Percentiles rank a stretch among this genome's conserved stretches.
Evolutionary conservation across 2,113 vertebrate species (phyloP).

Genomic region (Otus sunia): DNA sequence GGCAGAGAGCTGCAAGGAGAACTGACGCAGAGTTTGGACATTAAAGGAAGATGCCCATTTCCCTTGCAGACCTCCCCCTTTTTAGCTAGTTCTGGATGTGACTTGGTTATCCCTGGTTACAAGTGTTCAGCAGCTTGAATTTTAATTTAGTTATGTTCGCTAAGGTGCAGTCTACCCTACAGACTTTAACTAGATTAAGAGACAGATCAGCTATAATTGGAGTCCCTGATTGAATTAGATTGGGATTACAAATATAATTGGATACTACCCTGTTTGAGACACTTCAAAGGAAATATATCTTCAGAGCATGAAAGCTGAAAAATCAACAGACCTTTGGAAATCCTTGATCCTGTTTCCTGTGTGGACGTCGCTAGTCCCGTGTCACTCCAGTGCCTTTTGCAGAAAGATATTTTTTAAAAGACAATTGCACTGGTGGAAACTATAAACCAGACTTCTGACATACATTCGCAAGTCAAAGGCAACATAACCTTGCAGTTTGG

Average conservation of each 20-base stretch:
- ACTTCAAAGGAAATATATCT: slow-evolving; percentile 54
- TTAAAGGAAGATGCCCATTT: not conserved
- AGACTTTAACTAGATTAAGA: slow-evolving; percentile 57
- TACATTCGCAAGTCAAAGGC: not conserved
- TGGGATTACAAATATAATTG: slow-evolving; percentile 63
- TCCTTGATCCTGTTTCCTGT: slow-evolving; percentile 23
- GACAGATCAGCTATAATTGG: slow-evolving; percentile 47
- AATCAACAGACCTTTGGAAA: slow-evolving; percentile 43
- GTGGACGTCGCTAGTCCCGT: not conserved
- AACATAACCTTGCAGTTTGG: not conserved
- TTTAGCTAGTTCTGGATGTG: not conserved
- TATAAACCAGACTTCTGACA: not conserved
- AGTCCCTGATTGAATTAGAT: slow-evolving; percentile 61
- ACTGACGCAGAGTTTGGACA: not conserved
- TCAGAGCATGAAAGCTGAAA: slow-evolving; percentile 38
- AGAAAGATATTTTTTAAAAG: not conserved
- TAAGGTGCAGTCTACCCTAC: not conserved
- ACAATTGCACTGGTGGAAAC: not conserved
- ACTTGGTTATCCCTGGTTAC: slow-evolving; percentile 19
- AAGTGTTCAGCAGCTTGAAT: slow-evolving; percentile 16
- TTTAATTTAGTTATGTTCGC: slow-evolving; percentile 25
- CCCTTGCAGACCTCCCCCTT: not conserved
- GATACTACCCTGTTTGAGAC: slow-evolving; percentile 36
- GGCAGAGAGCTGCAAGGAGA: not conserved
- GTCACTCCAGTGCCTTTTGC: not conserved